These are phyloP conservation scores for Allygus modestus DNA, from an alignment of 2,888 invertebrate species.

Conservation along the genomic window DNA sequence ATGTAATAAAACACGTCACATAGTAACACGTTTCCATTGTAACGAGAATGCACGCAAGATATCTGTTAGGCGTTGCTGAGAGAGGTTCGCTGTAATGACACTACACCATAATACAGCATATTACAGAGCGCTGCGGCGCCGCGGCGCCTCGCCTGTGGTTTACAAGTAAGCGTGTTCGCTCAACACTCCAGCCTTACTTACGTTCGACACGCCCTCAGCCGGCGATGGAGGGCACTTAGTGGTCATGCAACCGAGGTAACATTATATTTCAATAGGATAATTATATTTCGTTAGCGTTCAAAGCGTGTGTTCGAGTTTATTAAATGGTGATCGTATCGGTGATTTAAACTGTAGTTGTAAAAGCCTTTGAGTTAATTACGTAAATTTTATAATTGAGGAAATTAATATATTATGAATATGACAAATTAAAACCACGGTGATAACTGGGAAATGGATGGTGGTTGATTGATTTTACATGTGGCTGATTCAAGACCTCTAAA, in stretches of 20 bases:
- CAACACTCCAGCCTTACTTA: not conserved
- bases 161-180: not conserved
- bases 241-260: not conserved
- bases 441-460: no score
- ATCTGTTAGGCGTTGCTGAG: not conserved
- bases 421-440: no score
- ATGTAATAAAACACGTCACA: no score
- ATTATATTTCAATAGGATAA: not conserved
- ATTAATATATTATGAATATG: no score
- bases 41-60: not conserved
- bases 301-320: not conserved
- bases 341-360: no score
- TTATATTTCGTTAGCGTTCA: not conserved
- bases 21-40: no score
- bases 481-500: no score
- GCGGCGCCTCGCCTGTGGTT: slow-evolving; percentile 12
- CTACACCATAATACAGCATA: not conserved
- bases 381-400: no score
- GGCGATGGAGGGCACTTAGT: not conserved
- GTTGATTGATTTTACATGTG: no score
- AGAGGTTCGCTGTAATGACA: not conserved
- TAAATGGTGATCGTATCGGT: no score
- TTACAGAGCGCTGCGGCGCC: not conserved
- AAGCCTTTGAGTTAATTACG: no score
- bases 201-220: not conserved